Base-by-base conservation (phyloP, 2,113 vertebrate genomes). In the Pungitius pungitius region DNA sequence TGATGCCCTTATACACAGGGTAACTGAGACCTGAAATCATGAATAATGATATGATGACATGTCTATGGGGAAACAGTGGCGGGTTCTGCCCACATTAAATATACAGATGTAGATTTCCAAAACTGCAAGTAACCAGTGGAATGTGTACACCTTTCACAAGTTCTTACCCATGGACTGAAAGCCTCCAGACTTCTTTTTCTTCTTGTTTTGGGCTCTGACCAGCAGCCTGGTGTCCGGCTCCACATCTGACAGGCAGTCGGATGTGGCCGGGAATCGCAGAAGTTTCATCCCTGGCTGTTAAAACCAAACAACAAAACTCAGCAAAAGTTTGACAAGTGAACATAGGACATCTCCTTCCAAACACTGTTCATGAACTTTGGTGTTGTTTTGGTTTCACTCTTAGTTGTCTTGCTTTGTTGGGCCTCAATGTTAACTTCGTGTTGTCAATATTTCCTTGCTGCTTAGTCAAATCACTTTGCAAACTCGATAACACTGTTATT, bases 121-220 rank as follows among this genome's bases (percentile, higher is more conserved):
- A 18, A 56, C 9, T 24, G 58, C 7, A n/a, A 43, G 26, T 35
- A 56, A 26, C 40, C 22, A 39, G 72, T 39, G 8, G n/a, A 49
- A 49, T 56, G 2, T 37, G 3, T 40, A 0, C 18, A n/a, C 64
- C 40, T 26, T 15, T 35, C n/a, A 14, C 12, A 27, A 7, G 33
- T 33, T 68, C 88, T 83, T 67, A 99, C 98, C 98, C 97, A 99
- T 99, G 20, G 97, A 99, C 88, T 99, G 98, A 89, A 99, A 99
- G n/a, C 98, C 98, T 2, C 98, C 97, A 0, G 97, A 99, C 71
- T 99, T 99, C 89, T 99, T 99, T 85, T 99, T 99, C 90, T 99
- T 99, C 93, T 97, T 97, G 92, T 99, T 99, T 89, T 98, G 98
- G 1, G 95, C 96, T 47, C 95, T 92, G 56, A 99, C 95, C 91